phyloP scores from a whole-genome alignment of 2,113 vertebrate genomes.

The Caloenas nicobarica region DNA sequence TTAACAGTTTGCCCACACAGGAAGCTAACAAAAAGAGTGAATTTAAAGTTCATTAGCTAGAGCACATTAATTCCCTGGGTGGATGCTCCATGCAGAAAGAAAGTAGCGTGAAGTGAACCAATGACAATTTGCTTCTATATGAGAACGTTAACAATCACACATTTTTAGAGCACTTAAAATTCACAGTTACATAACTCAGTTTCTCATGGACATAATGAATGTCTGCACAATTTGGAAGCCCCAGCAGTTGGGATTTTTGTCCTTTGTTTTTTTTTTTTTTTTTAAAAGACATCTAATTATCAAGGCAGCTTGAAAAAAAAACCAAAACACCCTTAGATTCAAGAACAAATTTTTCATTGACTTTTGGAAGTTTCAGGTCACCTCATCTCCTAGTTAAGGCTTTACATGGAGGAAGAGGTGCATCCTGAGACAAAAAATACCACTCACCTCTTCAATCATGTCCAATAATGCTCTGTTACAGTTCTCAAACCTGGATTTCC shows the following conservation, averaged over 20 bases:
- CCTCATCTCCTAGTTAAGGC: not conserved
- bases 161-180: conserved; percentile 43
- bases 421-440: not conserved
- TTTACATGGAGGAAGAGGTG: not conserved
- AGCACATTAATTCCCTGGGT: not conserved
- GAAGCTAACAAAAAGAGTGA: not conserved
- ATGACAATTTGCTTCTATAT: not conserved
- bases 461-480: conserved; percentile 93
- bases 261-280: not conserved
- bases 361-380: not conserved
- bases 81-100: conserved; percentile 12
- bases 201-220: not conserved
- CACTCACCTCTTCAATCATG: conserved; percentile 94
- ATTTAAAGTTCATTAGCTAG: conserved; percentile 39
- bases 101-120: conserved; percentile 11
- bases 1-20: not conserved
- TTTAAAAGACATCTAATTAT: not conserved
- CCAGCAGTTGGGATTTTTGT: not conserved
- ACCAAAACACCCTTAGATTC: not conserved
- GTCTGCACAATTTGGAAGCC: not conserved
- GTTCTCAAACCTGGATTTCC: conserved; percentile 95
- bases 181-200: conserved; percentile 20
- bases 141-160: not conserved
- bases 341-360: not conserved
- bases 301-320: not conserved